Percentiles rank a stretch among this genome's conserved stretches.
phyloP scores from a whole-genome alignment of 1,140 invertebrate species.

The Drosophila yakuba region DNA sequence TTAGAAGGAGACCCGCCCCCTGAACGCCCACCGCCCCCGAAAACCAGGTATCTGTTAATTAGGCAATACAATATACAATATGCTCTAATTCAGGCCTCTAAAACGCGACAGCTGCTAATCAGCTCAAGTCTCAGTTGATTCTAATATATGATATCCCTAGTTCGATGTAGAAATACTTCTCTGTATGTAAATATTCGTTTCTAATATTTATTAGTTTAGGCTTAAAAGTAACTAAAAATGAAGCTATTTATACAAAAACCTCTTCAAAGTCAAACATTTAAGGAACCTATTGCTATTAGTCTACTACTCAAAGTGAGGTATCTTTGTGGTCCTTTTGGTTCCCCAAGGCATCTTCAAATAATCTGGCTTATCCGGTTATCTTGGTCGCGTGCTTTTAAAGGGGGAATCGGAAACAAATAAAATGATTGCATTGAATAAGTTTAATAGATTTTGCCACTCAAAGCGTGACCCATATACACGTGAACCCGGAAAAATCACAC shows the following conservation, averaged over 20 bases:
- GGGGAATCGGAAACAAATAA: conserved; percentile 42
- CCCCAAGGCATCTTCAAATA: not conserved
- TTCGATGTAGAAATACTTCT: too few relatives aligned
- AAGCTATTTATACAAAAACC: too few relatives aligned
- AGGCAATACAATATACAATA: conserved; percentile 35
- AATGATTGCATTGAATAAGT: conserved; percentile 69
- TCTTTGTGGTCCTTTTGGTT: not conserved
- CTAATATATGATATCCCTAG: too few relatives aligned
- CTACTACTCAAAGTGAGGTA: too few relatives aligned
- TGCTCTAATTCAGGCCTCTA: not conserved
- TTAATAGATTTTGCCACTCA: conserved; percentile 64
- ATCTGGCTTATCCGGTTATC: too few relatives aligned
- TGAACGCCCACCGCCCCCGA: not conserved
- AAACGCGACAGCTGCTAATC: not conserved
- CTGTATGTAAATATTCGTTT: too few relatives aligned
- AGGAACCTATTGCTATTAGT: too few relatives aligned
- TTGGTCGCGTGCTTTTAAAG: not conserved
- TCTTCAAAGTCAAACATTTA: too few relatives aligned
- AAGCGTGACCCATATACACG: conserved; percentile 69
- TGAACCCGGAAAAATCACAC: conserved; percentile 6
- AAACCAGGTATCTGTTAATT: conserved; percentile 60
- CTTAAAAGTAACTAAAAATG: too few relatives aligned
- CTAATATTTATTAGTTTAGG: too few relatives aligned
- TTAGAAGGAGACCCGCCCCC: conserved; percentile 14
- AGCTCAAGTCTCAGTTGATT: too few relatives aligned